Conservation (phyloP, 2,888 invertebrate species). For the Syrphus vitripennis region DNA sequence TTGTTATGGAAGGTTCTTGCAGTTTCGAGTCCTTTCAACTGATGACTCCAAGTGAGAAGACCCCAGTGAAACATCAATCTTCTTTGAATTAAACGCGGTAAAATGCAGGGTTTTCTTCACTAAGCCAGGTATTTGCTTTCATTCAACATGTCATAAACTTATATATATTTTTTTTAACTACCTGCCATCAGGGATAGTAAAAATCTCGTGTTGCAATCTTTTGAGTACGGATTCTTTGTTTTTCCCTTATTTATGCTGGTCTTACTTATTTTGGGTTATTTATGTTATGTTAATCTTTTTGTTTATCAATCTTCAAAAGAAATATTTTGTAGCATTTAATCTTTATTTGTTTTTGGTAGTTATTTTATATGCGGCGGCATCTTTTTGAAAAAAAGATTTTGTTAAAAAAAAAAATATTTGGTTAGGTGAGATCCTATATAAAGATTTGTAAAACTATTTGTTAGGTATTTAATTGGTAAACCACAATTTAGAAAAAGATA, state of each 20-base stretch:
- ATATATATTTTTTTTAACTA: not conserved
- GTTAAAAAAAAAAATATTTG: not conserved
- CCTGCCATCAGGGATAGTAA: not conserved
- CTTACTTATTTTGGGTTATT: not conserved
- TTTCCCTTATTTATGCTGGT: not conserved
- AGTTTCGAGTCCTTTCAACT: not conserved
- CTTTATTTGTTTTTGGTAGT: not conserved
- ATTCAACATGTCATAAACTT: not conserved
- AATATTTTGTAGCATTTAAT: not conserved
- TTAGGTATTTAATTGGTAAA: not conserved
- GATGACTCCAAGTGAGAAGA: not conserved
- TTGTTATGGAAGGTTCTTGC: not conserved
- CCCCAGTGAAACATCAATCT: not conserved
- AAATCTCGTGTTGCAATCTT: not conserved
- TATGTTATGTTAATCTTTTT: not conserved
- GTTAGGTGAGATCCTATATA: not conserved
- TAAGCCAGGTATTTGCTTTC: not conserved
- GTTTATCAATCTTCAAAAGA: not conserved
- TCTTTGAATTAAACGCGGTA: not conserved
- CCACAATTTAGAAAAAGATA: not conserved
- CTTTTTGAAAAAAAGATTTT: not conserved
- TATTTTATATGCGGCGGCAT: not conserved
- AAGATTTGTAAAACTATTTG: not conserved
- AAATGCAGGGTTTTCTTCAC: not conserved
- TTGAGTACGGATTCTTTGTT: not conserved